phyloP scores from a whole-genome alignment of 2,113 vertebrate species.

The Paracanthobrama guichenoti region DNA sequence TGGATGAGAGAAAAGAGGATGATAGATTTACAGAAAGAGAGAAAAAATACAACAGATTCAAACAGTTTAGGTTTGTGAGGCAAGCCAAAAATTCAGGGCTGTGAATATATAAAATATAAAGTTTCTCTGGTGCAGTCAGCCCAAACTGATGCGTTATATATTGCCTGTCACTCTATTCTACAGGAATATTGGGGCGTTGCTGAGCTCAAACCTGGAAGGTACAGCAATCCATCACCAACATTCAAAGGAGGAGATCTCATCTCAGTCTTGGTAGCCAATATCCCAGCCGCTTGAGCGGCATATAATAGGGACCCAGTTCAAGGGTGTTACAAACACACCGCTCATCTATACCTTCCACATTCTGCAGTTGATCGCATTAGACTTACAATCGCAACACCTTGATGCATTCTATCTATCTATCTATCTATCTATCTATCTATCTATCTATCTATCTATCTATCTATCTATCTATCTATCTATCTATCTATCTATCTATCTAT shows the following conservation, averaged over 20 bases:
- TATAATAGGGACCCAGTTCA: constrained; percentile 63
- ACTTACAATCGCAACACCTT: constrained; percentile 38
- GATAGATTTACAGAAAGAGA: background rate
- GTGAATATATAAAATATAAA: constrained; percentile 32
- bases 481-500: too few species aligned
- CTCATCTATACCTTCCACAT: constrained; percentile 63
- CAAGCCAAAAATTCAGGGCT: constrained; percentile 55
- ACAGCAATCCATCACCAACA: constrained; percentile 76
- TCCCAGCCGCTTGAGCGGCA: constrained; percentile 62
- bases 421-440: too few species aligned
- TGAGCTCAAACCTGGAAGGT: constrained; percentile 74
- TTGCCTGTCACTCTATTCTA: constrained; percentile 77
- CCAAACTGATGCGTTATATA: constrained; percentile 79
- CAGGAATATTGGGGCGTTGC: constrained; percentile 77
- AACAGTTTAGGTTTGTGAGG: constrained; percentile 38
- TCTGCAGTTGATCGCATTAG: constrained; percentile 53
- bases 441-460: too few species aligned
- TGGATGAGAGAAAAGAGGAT: background rate
- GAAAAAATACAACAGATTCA: constrained; percentile 40
- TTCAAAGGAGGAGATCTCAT: constrained; percentile 71
- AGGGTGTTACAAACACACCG: constrained; percentile 64
- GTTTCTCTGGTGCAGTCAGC: constrained; percentile 67
- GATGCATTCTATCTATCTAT: constrained; percentile 19
- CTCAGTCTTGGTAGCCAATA: constrained; percentile 72
- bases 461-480: too few species aligned